Evolutionary conservation across 1,140 invertebrate species (phyloP).

Genomic region (Saccostrea cuccullata): DNA sequence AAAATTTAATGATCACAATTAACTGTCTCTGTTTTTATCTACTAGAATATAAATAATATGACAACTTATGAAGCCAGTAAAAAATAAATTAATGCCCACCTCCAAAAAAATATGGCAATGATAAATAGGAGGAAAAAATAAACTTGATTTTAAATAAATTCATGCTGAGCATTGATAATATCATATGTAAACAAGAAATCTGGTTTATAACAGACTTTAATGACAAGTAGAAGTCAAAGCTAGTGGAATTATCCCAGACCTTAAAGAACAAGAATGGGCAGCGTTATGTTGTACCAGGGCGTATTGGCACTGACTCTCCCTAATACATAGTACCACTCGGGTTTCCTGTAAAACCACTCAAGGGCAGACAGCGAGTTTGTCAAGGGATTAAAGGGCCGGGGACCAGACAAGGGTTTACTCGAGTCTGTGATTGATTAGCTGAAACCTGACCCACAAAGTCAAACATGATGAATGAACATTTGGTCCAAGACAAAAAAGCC

Average conservation of each 20-base stretch:
- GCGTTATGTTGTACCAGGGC: neutral
- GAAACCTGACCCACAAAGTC: constrained; percentile 5
- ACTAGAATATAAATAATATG: neutral
- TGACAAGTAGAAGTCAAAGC: neutral
- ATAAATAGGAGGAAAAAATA: neutral
- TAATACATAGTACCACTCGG: neutral
- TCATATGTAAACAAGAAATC: neutral
- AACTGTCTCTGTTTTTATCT: neutral
- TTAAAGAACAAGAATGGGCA: neutral
- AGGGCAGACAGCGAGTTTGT: constrained; percentile 4
- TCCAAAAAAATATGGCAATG: neutral
- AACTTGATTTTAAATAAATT: neutral
- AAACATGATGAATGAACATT: constrained; percentile 28
- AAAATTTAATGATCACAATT: neutral
- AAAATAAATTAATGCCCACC: neutral
- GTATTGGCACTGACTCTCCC: neutral
- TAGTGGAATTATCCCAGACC: neutral
- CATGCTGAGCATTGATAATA: neutral
- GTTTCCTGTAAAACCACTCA: neutral
- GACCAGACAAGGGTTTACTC: neutral
- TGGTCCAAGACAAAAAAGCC: neutral
- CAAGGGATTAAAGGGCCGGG: neutral
- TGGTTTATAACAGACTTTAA: constrained; percentile 3
- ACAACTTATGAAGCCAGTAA: neutral
- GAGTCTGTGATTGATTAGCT: neutral